A percentile compares a stretch with the other conserved stretches of the same genome.
Evolutionary conservation across 2,888 invertebrate species (phyloP).

Genomic region (Choristoneura rosaceana): DNA sequence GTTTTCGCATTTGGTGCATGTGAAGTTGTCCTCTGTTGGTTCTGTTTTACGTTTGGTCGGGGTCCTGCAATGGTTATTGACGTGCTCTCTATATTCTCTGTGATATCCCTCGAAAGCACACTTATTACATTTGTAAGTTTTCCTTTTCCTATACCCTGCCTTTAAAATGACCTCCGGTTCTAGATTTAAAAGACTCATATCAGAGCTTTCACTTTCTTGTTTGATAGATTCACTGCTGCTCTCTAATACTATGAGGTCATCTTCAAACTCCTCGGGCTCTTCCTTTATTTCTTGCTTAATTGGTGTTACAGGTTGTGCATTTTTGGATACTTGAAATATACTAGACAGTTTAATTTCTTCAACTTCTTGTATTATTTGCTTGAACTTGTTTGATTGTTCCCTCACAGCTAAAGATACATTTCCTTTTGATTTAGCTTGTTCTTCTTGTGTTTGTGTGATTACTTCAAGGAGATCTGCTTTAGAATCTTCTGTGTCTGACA

Average conservation of each 20-base stretch:
- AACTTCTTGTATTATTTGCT: slow-evolving; percentile 1
- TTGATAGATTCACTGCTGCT: neutral
- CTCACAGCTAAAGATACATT: neutral
- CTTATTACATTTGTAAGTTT: slow-evolving; percentile 46
- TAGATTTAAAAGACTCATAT: neutral
- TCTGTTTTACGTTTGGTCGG: neutral
- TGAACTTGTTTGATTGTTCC: neutral
- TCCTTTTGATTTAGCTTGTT: neutral
- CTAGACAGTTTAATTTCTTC: neutral
- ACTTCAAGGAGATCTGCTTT: neutral
- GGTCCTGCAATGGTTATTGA: neutral
- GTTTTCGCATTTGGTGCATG: slow-evolving; percentile 51
- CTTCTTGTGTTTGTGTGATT: neutral
- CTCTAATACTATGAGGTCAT: slow-evolving; percentile 3
- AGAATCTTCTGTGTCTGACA: neutral
- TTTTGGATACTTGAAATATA: slow-evolving; percentile 17
- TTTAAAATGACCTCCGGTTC: slow-evolving; percentile 33
- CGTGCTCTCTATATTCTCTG: slow-evolving; percentile 45
- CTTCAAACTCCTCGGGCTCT: neutral
- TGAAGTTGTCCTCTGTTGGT: slow-evolving; percentile 10
- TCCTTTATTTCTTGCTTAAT: slow-evolving; percentile 30
- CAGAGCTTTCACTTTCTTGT: neutral
- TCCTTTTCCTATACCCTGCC: slow-evolving; percentile 23
- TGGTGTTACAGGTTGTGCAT: neutral
- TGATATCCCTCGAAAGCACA: slow-evolving; percentile 47